Percentiles rank a stretch among this genome's conserved stretches.
Evolutionary conservation across 2,888 invertebrate genomes (phyloP).

Genomic region (Tenthredo livida): DNA sequence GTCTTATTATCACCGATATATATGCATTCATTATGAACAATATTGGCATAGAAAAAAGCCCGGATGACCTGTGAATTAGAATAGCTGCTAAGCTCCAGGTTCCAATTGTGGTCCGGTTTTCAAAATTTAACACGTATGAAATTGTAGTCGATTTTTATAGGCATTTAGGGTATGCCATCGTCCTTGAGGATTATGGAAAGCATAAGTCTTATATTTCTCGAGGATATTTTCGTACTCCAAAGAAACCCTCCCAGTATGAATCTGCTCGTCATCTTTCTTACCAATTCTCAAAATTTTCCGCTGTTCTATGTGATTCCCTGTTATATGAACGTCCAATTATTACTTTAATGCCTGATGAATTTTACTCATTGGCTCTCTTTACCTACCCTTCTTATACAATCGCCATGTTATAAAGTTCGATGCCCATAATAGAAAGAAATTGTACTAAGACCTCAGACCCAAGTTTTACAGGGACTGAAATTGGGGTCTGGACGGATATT

Average conservation of each 20-base stretch:
- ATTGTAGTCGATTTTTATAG: neutral
- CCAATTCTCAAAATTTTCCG: neutral
- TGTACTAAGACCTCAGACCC: neutral
- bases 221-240: neutral
- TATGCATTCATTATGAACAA: constrained; percentile 28
- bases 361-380: neutral
- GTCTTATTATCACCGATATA: constrained; percentile 10
- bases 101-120: neutral
- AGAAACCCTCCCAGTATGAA: neutral
- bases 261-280: neutral
- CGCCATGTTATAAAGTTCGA: neutral
- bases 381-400: neutral
- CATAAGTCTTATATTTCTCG: neutral
- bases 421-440: neutral
- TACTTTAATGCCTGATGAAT: neutral
- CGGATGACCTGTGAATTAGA: neutral
- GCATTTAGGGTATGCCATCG: neutral
- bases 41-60: neutral
- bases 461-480: neutral
- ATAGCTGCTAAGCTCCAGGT: neutral
- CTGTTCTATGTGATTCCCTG: neutral
- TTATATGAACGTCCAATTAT: neutral
- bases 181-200: neutral
- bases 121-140: neutral
- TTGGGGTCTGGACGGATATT: neutral